Evolutionary conservation across 1,140 invertebrate species (phyloP), one percentile per base, ranked within the genome.

Genomic region (Oryzaephilus surinamensis): DNA sequence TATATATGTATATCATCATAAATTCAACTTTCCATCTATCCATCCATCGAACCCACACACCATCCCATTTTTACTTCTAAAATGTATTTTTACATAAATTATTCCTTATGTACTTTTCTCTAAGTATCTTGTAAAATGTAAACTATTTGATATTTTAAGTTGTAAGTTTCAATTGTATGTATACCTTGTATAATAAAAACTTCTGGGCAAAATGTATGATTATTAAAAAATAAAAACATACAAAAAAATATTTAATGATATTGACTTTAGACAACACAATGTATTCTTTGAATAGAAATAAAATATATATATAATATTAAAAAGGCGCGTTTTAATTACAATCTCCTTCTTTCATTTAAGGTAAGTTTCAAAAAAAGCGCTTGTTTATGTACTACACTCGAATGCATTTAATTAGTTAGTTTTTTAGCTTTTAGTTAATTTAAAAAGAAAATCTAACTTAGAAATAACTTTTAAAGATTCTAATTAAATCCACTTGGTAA

Each of bases 201-300:
- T 57, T 58, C 54, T 59, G 58, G 58, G 49, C 58, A 61, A 56
- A 59, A 51, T 58, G 55, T 59, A 58, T 51, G 41, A 49, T 53
- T n/a, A n/a, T n/a, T n/a, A n/a, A n/a, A n/a, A n/a, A n/a, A n/a
- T n/a, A n/a, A n/a, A n/a, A n/a, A n/a, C n/a, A n/a, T n/a, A n/a
- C n/a, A n/a, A n/a, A n/a, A n/a, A 52, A 51, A 44, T 50, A 59
- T 58, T 60, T 61, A 60, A 59, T 60, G 46, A 60, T 58, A 60
- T 61, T 59, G 54, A 61, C 49, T 60, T 59, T 61, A 61, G 59
- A 61, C 53, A 51, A 58, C 55, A 58, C 51, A 55, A 58, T 61
- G 59, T 61, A 61, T 61, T 61, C 59, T 61, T 61, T 60, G 57
- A 58, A 60, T 61, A 61, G 59, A 60, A 55, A 59, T 61, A 57